phyloP scores from a whole-genome alignment of 2,888 invertebrate genomes.

The Homarus gammarus region DNA sequence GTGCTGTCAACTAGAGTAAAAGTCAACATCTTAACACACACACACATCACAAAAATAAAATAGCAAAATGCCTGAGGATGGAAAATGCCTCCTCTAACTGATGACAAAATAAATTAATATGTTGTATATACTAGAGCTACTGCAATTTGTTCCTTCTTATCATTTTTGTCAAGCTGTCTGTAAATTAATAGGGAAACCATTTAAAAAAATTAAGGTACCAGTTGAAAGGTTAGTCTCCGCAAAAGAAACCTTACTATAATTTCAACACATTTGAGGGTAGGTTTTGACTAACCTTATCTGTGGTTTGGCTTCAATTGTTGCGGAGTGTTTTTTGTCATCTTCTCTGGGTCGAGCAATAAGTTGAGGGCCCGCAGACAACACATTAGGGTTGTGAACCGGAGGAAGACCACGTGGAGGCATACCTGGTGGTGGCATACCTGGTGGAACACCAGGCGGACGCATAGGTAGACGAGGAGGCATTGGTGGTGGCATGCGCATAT shows the following conservation, averaged over 20 bases:
- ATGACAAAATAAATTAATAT: too few species aligned
- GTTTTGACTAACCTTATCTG: conserved; percentile 72
- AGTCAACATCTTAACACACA: too few species aligned
- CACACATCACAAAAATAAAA: too few species aligned
- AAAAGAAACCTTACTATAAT: too few species aligned
- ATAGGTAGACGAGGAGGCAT: conserved; percentile 78
- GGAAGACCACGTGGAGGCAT: conserved; percentile 76
- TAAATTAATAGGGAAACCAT: background rate
- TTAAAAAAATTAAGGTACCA: too few species aligned
- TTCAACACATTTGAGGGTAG: background rate
- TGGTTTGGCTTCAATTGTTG: conserved; percentile 76
- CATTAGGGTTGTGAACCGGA: conserved; percentile 79
- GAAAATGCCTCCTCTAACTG: too few species aligned
- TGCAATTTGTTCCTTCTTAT: too few species aligned
- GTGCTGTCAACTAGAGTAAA: too few species aligned
- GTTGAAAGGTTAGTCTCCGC: too few species aligned
- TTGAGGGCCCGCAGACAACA: conserved; percentile 75
- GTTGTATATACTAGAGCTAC: too few species aligned
- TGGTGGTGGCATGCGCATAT: conserved; percentile 76
- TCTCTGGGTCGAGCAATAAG: conserved; percentile 73
- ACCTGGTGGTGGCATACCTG: conserved; percentile 79
- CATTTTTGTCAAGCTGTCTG: too few species aligned
- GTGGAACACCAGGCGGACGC: conserved; percentile 79
- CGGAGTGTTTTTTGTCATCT: conserved; percentile 71
- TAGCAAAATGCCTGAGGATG: too few species aligned